phyloP scores from a whole-genome alignment of 2,888 invertebrate species.

The Theretra japonica region DNA sequence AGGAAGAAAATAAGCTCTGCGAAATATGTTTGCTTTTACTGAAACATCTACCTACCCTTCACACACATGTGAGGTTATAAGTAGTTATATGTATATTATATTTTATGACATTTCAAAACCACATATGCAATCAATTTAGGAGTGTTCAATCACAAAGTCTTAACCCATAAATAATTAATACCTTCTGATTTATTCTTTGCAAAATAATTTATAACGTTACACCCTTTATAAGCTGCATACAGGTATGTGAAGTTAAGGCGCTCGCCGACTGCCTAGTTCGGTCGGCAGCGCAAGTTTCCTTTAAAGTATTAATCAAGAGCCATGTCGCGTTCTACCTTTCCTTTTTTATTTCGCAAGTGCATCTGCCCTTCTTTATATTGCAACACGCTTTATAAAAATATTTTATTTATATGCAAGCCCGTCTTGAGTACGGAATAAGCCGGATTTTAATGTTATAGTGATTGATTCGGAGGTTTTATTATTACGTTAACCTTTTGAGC shows the following conservation, averaged over 20 bases:
- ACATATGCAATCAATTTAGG: no score
- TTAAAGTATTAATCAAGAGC: constrained; percentile 76
- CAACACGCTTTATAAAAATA: constrained; percentile 42
- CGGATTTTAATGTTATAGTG: not conserved
- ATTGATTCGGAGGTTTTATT: not conserved
- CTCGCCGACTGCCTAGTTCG: constrained; percentile 55
- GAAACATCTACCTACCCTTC: no score
- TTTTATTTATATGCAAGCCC: constrained; percentile 31
- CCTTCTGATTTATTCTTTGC: not conserved
- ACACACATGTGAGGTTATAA: no score
- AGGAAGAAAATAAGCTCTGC: no score
- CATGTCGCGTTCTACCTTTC: constrained; percentile 59
- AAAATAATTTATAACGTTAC: not conserved
- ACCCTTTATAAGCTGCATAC: constrained; percentile 16
- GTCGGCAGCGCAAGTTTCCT: constrained; percentile 69
- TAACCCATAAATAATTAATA: no score
- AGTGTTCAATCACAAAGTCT: no score
- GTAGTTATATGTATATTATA: no score
- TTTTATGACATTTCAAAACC: no score
- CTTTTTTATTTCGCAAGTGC: constrained; percentile 65
- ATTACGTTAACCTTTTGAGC: no score
- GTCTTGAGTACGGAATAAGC: constrained; percentile 10
- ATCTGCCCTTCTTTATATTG: constrained; percentile 62
- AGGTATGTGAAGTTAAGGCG: constrained; percentile 15
- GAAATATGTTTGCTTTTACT: no score